Evolutionary conservation across 37 sponge, comb jelly and placozoan genomes (phyloP).

Genomic region (Cliona cf. orientalis): DNA sequence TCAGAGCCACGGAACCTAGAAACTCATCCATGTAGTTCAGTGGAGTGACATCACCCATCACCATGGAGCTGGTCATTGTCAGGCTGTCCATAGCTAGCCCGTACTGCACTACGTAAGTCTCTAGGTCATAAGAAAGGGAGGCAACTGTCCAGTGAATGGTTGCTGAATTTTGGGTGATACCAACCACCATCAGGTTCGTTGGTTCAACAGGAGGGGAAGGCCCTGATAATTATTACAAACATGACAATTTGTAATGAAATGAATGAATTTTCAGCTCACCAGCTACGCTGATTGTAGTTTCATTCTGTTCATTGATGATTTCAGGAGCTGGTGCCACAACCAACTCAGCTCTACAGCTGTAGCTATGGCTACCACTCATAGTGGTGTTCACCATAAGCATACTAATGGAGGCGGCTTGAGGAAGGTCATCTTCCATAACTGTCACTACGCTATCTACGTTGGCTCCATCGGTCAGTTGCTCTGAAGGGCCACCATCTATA

Average conservation of each 20-base stretch:
- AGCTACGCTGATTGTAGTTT: neutral
- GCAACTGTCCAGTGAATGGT: slow-evolving; percentile 50
- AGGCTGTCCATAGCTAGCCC: neutral
- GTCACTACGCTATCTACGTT: too few relatives aligned
- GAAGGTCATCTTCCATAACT: neutral
- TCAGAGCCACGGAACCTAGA: slow-evolving; percentile 23
- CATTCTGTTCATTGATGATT: neutral
- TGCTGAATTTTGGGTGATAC: neutral
- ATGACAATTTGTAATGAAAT: neutral
- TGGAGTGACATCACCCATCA: neutral
- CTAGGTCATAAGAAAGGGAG: slow-evolving; percentile 44
- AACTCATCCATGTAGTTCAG: neutral
- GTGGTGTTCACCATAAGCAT: neutral
- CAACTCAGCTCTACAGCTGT: neutral
- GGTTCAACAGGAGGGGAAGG: slow-evolving; percentile 1
- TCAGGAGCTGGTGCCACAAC: slow-evolving; percentile 10
- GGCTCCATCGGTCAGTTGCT: neutral
- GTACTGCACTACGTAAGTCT: slow-evolving; percentile 54
- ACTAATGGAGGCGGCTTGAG: neutral
- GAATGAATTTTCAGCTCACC: slow-evolving; percentile 4
- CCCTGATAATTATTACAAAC: slow-evolving; percentile 10
- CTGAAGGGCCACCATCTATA: neutral
- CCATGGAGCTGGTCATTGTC: neutral
- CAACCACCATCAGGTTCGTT: neutral
- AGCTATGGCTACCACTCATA: neutral